phyloP scores from a whole-genome alignment of 2,113 vertebrate genomes.

The Podarcis muralis region DNA sequence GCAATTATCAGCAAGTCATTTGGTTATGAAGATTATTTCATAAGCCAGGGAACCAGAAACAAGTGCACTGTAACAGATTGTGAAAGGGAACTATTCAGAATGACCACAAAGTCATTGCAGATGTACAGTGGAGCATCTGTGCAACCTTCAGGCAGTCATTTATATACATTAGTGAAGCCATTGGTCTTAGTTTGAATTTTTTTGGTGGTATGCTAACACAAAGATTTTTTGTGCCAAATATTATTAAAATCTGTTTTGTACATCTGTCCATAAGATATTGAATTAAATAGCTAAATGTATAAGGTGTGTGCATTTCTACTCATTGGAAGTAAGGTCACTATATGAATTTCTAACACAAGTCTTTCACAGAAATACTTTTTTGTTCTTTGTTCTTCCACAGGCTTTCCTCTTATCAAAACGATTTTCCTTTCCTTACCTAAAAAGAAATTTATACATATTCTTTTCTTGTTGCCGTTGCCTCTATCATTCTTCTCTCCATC shows the following conservation, averaged over 20 bases:
- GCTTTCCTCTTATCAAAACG: background rate
- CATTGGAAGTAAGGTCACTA: background rate
- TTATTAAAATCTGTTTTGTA: constrained; percentile 31
- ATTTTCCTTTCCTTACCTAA: background rate
- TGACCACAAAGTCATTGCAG: constrained; percentile 50
- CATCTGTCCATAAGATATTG: constrained; percentile 36
- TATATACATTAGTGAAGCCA: constrained; percentile 55
- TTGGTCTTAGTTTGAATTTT: constrained; percentile 41
- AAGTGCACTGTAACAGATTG: constrained; percentile 59
- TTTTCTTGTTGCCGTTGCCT: background rate
- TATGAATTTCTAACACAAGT: background rate
- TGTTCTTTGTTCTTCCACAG: background rate
- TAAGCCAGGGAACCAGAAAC: constrained; percentile 40
- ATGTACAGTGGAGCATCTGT: constrained; percentile 53
- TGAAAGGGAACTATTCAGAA: constrained; percentile 49
- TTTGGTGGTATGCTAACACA: constrained; percentile 20
- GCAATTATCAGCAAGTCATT: constrained; percentile 54
- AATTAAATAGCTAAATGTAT: constrained; percentile 11
- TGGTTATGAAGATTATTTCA: constrained; percentile 51
- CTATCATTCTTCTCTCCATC: background rate
- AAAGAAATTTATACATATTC: background rate
- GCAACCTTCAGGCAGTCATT: constrained; percentile 58
- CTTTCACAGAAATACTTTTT: background rate
- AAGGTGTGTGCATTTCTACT: background rate
- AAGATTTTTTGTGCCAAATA: constrained; percentile 49